These are phyloP conservation scores for Crematogaster levior DNA, from an alignment of 2,888 invertebrate species.

Conservation along the genomic window DNA sequence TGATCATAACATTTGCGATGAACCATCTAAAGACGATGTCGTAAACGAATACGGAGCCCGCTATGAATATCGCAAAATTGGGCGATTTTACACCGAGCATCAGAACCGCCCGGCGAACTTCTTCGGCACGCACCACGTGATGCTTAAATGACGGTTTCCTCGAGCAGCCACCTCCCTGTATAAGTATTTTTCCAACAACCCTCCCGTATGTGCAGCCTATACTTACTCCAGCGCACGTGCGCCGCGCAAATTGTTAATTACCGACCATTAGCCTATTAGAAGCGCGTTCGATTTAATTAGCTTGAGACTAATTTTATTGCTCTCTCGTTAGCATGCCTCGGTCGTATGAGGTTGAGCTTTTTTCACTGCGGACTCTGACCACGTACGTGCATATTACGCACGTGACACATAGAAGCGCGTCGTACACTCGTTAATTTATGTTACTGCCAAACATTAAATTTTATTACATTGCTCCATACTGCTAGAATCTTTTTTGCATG, in stretches of 20 bases:
- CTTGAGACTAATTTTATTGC: conserved; percentile 65
- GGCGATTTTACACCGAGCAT: conserved; percentile 14
- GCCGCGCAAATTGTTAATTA: conserved; percentile 63
- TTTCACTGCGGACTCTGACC: conserved; percentile 23
- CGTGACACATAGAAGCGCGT: conserved; percentile 38
- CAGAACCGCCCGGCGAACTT: not conserved
- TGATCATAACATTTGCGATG: not conserved
- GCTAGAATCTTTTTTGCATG: conserved; percentile 16
- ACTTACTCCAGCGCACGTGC: conserved; percentile 8
- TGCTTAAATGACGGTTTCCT: conserved; percentile 28
- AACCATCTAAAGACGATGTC: conserved; percentile 14
- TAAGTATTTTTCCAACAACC: conserved; percentile 41
- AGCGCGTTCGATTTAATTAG: conserved; percentile 65
- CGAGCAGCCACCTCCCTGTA: not conserved
- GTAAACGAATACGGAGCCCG: not conserved
- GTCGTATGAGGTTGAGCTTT: conserved; percentile 38
- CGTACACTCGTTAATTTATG: conserved; percentile 38
- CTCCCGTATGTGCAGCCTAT: not conserved
- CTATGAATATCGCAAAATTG: conserved; percentile 30
- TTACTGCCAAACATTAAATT: conserved; percentile 41
- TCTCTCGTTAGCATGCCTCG: conserved; percentile 63
- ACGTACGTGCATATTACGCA: conserved; percentile 52
- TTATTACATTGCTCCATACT: not conserved
- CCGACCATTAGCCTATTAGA: conserved; percentile 56
- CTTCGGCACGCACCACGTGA: conserved; percentile 38